Conservation (phyloP, 2,888 invertebrate genomes). For the Leucania comma region DNA sequence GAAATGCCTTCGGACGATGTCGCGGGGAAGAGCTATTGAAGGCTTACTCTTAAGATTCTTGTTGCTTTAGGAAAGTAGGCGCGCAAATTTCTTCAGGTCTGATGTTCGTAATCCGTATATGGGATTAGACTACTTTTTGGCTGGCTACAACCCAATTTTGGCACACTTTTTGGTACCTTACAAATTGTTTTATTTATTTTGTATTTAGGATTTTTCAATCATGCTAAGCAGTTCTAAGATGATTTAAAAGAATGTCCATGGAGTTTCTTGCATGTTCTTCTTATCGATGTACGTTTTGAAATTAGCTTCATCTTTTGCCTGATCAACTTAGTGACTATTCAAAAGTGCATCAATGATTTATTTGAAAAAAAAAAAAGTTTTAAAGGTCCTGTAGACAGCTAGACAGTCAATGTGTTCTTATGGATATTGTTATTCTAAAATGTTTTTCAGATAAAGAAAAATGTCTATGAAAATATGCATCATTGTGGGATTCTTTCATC, state of each 20-base stretch:
- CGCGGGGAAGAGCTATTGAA: constrained; percentile 51
- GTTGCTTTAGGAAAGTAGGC: constrained; percentile 26
- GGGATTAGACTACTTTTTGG: not conserved
- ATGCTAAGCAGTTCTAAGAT: no score
- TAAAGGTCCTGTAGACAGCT: not conserved
- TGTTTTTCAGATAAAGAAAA: not conserved
- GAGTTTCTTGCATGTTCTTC: no score
- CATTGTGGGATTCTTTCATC: not conserved
- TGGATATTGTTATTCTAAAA: no score
- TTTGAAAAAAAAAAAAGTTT: no score
- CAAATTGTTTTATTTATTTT: no score
- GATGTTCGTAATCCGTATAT: not conserved
- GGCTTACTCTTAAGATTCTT: constrained; percentile 35
- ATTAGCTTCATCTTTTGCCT: no score
- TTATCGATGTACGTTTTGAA: no score
- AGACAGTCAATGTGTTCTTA: not conserved
- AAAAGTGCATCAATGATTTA: no score
- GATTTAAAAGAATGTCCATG: no score
- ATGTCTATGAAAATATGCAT: not conserved
- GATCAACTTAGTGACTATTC: no score
- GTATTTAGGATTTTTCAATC: no score
- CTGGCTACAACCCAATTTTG: not conserved
- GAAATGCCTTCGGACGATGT: constrained; percentile 49
- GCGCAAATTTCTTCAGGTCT: constrained; percentile 19
- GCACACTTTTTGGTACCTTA: not conserved